Conservation (phyloP, 2,888 invertebrate species). For the Cyrtodaria siliqua region DNA sequence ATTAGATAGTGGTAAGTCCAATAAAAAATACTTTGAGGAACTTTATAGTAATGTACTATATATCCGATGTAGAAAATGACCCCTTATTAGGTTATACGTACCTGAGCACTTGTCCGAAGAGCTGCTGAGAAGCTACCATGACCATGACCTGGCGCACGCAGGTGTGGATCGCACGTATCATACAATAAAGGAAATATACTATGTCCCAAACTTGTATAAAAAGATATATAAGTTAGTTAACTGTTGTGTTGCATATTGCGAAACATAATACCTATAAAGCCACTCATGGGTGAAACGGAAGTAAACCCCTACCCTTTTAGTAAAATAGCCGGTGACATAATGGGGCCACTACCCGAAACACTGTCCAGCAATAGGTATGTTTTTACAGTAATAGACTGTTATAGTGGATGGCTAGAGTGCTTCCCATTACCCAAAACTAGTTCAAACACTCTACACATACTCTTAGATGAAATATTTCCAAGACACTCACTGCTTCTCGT, state of each 20-base stretch:
- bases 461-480: slow-evolving; percentile 23
- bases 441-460: slow-evolving; percentile 4
- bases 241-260: slow-evolving; percentile 37
- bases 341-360: slow-evolving; percentile 34
- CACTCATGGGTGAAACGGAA: slow-evolving; percentile 53
- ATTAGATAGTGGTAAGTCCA: too few species aligned
- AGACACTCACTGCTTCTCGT: slow-evolving; percentile 23
- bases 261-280: slow-evolving; percentile 2
- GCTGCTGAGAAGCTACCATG: too few species aligned
- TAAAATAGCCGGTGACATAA: slow-evolving; percentile 33
- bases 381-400: slow-evolving; percentile 6
- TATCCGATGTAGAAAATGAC: too few species aligned
- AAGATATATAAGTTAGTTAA: slow-evolving; percentile 6
- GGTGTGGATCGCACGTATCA: slow-evolving; percentile 4
- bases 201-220: slow-evolving; percentile 15
- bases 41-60: too few species aligned
- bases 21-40: too few species aligned
- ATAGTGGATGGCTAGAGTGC: slow-evolving; percentile 18
- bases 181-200: slow-evolving; percentile 17
- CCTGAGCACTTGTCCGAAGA: too few species aligned
- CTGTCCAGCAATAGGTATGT: slow-evolving; percentile 44
- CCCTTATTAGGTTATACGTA: too few species aligned
- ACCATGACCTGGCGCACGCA: too few species aligned
- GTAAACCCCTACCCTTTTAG: slow-evolving; percentile 38
- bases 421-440: slow-evolving; percentile 23